A percentile compares a stretch with the other conserved stretches of the same genome.
Conservation (phyloP, 1,140 invertebrate genomes). For the Lordiphosa mommai region DNA sequence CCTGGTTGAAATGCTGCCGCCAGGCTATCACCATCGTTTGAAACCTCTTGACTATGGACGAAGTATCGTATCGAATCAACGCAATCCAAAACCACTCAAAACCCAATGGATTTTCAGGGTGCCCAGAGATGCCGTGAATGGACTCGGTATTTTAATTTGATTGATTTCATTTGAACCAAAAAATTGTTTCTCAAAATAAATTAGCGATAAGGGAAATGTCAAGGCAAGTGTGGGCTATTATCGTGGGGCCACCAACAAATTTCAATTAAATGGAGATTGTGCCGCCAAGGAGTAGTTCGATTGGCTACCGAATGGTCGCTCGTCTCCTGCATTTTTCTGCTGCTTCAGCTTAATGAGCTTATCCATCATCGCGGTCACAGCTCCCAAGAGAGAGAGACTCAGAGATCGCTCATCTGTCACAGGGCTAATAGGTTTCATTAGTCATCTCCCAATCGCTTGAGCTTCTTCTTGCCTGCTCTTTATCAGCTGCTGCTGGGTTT, state of each 20-base stretch:
- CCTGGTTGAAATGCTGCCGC: neutral
- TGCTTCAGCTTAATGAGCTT: constrained; percentile 66
- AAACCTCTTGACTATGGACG: neutral
- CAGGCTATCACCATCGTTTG: too few species aligned
- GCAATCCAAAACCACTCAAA: neutral
- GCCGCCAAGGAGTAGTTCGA: constrained; percentile 30
- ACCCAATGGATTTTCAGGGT: constrained; percentile 10
- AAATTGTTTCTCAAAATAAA: neutral
- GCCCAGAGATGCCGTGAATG: constrained; percentile 13
- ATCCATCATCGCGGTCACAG: constrained; percentile 59
- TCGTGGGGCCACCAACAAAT: constrained; percentile 43
- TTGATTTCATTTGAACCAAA: constrained; percentile 19
- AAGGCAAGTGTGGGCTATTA: constrained; percentile 17
- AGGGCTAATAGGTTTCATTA: constrained; percentile 76
- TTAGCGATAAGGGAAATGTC: constrained; percentile 60
- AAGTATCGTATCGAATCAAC: neutral
- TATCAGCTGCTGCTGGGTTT: constrained; percentile 29
- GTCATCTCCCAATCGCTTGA: constrained; percentile 57
- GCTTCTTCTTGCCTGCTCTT: constrained; percentile 4
- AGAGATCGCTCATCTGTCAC: constrained; percentile 61
- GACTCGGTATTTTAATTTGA: constrained; percentile 19
- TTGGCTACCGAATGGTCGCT: constrained; percentile 39
- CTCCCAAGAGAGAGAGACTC: constrained; percentile 13
- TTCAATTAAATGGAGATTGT: too few species aligned
- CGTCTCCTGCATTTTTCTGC: constrained; percentile 6